Evolutionary conservation across 2,888 invertebrate species (phyloP), one percentile per base, ranked within the genome.

Genomic region (Crocallis elinguaria): DNA sequence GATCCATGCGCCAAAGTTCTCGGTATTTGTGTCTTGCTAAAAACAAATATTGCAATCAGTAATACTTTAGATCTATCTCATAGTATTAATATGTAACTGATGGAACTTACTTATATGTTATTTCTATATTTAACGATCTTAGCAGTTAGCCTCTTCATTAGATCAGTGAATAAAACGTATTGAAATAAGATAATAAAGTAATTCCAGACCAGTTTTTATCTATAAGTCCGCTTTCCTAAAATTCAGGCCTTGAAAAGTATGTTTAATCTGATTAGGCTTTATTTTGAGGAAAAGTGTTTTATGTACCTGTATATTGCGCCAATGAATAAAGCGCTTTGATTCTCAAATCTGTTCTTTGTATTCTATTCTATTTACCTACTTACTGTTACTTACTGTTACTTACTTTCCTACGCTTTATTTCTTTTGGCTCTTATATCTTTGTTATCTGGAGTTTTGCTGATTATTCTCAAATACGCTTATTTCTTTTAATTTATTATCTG

Each of bases 271-370:
- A 74, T 79, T 73, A 64, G 79, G 80, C 79, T 81, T 71, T 70
- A 69, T 78, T 74, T 82, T 78, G 69, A 75, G 69, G 71, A 64
- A 79, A 81, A 79, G 73, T 78, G 67, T 81, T 50, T 77, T 72
- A 80, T 78, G 88, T 89, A 89, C 90, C 88, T 89, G 87, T 82
- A 56, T 71, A 76, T 85, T 88, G 84, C 84, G 79, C 84, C 85
- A 85, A 84, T 86, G 59, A 82, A 78, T 79, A 77, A 75, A 81
- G 71, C 11, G 57, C 54, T 49, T 19, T 53, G 14, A 43, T 36
- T 50, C 45, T 29, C 25, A 5, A 27, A 37, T n/a, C n/a, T n/a
- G n/a, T n/a, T n/a, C n/a, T n/a, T 25, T n/a, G 12, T 50, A 27
- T 23, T 9, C 11, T 29, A 14, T 27, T 46, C 7, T 14, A 14